Evolutionary conservation across 2,888 invertebrate species (phyloP), one percentile per base, ranked within the genome.

Genomic region (Harmothoe impar): DNA sequence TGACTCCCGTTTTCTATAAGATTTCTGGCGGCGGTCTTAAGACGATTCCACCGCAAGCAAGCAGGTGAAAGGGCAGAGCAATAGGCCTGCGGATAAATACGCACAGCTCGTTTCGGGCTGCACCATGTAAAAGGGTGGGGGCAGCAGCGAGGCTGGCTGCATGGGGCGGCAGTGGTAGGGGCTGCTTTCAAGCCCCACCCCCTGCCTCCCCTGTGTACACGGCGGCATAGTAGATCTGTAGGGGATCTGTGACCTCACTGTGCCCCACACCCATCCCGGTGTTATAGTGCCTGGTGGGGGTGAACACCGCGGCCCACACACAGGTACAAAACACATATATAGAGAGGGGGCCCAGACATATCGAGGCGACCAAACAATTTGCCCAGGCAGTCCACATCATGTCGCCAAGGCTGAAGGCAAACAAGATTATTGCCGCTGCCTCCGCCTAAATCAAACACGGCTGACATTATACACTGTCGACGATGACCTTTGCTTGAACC

Each of bases 401-500:
- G 86, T 86, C 86, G 86, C 56, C 86, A 86, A 54, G 29, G 54
- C 86, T 54, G 31, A 86, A 54, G 29, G 86, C 86, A 86, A 86
- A 86, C 86, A 86, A 52, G 86, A 86, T 86, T 86, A 86, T 86
- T 86, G 86, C 86, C 84, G 54, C 54, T 86, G 86, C 54, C 86
- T 31, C 86, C 86, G 86, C 54, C 86, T 86, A 86, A 86, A 86
- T 86, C 86, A 86, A 86, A 86, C 54, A 86, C 31, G 52, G 52
- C 52, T 86, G 86, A 54, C 86, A 54, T 86, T 86, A 54, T 86
- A 86, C 86, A 86, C 52, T 86, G 86, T 86, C 52, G 54, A 54
- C 1, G 86, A 25, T 54, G 86, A 52, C 86, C 86, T 86, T 86
- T 86, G 54, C 86, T 86, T 86, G 86, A 86, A 86, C 86, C 86